Evolutionary conservation across 30 jellyfish, hydroid and myxozoan species (phyloP).

Genomic region (Nemopilema nomurai): DNA sequence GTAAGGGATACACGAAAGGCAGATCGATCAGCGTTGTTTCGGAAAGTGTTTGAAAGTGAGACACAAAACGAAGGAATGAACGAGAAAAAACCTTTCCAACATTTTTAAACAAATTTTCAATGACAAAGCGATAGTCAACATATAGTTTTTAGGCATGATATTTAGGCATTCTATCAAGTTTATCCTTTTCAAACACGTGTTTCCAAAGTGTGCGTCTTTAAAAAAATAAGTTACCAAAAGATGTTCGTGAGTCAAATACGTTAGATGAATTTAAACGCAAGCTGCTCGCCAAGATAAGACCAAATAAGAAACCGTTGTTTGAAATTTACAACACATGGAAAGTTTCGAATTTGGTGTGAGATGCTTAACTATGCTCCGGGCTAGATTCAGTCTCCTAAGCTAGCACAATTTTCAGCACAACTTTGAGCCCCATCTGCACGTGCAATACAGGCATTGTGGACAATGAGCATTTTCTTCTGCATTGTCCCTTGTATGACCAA

Average conservation of each 20-base stretch:
- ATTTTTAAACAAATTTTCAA: neutral
- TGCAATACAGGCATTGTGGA: constrained; percentile 15
- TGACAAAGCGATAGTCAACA: neutral
- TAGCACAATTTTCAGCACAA: constrained; percentile 10
- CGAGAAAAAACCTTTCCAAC: constrained; percentile 16
- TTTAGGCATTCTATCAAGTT: neutral
- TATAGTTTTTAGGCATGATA: neutral
- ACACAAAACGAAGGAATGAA: constrained; percentile 1
- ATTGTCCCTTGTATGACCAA: constrained; percentile 1
- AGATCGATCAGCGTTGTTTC: constrained; percentile 33
- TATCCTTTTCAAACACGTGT: constrained; percentile 13
- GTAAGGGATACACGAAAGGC: constrained; percentile 43
- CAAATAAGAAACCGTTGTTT: neutral
- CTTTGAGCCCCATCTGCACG: constrained; percentile 24
- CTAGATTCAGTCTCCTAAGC: neutral
- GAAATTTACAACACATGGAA: neutral
- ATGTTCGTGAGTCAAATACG: constrained; percentile 10
- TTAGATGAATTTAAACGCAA: constrained; percentile 5
- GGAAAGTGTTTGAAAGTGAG: constrained; percentile 23
- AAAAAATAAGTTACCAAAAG: neutral
- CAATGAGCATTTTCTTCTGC: constrained; percentile 25
- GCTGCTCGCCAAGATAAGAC: too few species aligned
- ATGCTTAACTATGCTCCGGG: constrained; percentile 9
- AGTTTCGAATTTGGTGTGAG: too few species aligned
- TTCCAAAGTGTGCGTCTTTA: constrained; percentile 7